Conservation (phyloP, 2,797 vertebrate species). For the Gymnocypris eckloni region DNA sequence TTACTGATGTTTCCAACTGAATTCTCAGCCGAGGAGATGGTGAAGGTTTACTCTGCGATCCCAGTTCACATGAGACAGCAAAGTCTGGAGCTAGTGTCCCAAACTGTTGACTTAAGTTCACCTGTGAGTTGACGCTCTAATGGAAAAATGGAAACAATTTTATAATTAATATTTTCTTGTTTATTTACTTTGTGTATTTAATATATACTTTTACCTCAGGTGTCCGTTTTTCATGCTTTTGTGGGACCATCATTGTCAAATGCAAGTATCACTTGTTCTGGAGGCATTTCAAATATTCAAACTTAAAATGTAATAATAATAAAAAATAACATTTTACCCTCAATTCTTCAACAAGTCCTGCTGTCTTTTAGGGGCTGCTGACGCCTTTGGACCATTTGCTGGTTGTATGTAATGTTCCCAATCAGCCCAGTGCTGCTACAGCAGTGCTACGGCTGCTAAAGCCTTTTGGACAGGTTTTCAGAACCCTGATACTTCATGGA, state of each 20-base stretch:
- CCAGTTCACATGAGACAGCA: constrained; percentile 78
- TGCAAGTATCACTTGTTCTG: constrained; percentile 18
- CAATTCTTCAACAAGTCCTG: neutral
- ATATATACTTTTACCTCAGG: neutral
- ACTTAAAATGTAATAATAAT: neutral
- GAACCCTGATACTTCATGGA: constrained; percentile 12
- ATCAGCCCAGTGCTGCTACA: neutral
- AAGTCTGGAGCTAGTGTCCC: constrained; percentile 71
- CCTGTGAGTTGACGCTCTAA: constrained; percentile 74
- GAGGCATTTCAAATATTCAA: neutral
- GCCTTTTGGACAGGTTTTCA: constrained; percentile 37
- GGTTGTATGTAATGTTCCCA: constrained; percentile 36
- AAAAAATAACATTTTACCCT: neutral
- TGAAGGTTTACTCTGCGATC: constrained; percentile 83
- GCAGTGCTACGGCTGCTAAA: constrained; percentile 32
- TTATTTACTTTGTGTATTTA: neutral
- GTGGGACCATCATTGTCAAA: constrained; percentile 38
- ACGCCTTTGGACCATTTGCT: constrained; percentile 14
- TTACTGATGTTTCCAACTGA: constrained; percentile 77
- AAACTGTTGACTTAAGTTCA: constrained; percentile 73
- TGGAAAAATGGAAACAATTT: neutral
- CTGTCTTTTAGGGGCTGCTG: constrained; percentile 25
- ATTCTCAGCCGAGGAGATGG: constrained; percentile 82
- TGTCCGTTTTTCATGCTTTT: constrained; percentile 46
- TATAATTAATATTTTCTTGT: neutral